These are phyloP conservation scores for Fragum fragum DNA, from an alignment of 2,888 invertebrate species.

Conservation along the genomic window DNA sequence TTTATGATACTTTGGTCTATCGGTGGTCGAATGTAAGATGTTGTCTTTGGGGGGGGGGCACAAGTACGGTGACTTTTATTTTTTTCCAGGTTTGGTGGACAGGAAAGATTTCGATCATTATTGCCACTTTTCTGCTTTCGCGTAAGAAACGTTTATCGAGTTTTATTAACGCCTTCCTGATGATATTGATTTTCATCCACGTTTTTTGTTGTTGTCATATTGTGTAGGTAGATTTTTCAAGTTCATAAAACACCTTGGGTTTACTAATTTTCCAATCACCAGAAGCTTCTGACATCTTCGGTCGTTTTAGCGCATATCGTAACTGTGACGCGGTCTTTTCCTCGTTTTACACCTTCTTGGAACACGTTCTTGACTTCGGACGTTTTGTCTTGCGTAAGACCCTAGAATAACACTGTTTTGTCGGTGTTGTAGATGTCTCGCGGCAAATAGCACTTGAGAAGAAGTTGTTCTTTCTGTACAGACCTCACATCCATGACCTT, in stretches of 20 bases:
- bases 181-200: constrained; percentile 43
- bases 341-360: not conserved
- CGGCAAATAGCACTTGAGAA: not conserved
- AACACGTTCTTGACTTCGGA: not conserved
- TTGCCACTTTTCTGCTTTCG: constrained; percentile 2
- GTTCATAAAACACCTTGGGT: not conserved
- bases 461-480: too few relatives aligned
- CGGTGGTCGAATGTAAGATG: constrained; percentile 29
- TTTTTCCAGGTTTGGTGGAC: constrained; percentile 9
- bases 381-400: not conserved
- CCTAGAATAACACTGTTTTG: not conserved
- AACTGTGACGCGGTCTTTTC: not conserved
- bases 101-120: constrained; percentile 30
- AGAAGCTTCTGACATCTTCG: not conserved
- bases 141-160: constrained; percentile 20
- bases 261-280: not conserved
- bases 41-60: constrained; percentile 36
- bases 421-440: not conserved
- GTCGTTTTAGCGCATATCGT: not conserved
- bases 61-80: constrained; percentile 11
- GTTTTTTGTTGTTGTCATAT: not conserved
- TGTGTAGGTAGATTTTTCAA: not conserved
- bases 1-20: constrained; percentile 36
- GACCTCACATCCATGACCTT: too few relatives aligned
- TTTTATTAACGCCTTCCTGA: constrained; percentile 29